These are phyloP conservation scores for Folsomia candida DNA, from an alignment of 2,888 invertebrate genomes.

Conservation along the genomic window DNA sequence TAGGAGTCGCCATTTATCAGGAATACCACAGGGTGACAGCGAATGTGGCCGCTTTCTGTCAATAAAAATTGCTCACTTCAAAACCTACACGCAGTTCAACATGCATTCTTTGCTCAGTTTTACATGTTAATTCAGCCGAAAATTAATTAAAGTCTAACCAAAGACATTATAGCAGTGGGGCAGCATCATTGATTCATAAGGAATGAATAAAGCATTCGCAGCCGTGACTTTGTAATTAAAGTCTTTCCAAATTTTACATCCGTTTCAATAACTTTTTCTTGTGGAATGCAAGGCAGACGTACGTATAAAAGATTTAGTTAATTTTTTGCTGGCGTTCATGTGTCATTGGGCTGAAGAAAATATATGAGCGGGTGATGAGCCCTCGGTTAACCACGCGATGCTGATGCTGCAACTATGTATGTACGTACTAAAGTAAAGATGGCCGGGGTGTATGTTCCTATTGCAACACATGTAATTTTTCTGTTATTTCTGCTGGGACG, in stretches of 20 bases:
- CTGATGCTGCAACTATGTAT: not conserved
- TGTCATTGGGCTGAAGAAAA: not conserved
- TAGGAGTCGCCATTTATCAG: constrained; percentile 9
- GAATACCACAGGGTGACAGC: constrained; percentile 3
- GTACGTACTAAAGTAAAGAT: constrained; percentile 15
- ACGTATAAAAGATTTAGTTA: not conserved
- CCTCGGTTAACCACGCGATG: constrained; percentile 8
- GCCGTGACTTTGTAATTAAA: too few species aligned
- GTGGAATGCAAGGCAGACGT: not conserved
- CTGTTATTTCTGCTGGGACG: constrained; percentile 35
- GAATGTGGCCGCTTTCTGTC: not conserved
- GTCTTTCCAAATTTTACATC: too few species aligned
- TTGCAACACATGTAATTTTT: constrained; percentile 44
- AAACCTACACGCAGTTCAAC: too few species aligned
- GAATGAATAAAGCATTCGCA: too few species aligned
- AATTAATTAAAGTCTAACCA: not conserved
- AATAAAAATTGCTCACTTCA: not conserved
- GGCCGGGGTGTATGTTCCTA: constrained; percentile 42
- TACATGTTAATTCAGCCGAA: not conserved
- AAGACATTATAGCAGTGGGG: too few species aligned
- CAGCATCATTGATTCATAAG: too few species aligned
- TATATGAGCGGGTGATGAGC: constrained; percentile 15
- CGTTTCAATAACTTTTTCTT: not conserved
- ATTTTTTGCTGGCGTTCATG: not conserved
- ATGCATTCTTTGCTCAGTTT: too few species aligned